Base-by-base conservation (phyloP, 2,113 vertebrate genomes). In the Rousettus leschenaultii region DNA sequence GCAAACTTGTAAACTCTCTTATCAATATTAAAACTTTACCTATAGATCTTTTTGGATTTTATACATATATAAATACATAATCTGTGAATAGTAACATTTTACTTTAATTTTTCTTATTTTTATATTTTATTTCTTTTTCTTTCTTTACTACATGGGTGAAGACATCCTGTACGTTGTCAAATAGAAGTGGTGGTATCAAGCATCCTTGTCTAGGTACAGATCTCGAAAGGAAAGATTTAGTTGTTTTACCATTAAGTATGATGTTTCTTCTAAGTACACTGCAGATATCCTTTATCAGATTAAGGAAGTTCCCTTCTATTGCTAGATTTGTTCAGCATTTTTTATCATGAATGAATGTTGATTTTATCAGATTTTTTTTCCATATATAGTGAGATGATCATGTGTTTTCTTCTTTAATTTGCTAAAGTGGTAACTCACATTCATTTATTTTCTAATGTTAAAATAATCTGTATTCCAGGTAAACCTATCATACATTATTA, bases 241-340 rank as follows among this genome's bases (percentile, higher is more conserved):
- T 90, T 24, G 0, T 95, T 94, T 92, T 90, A 80, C n/a, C 59
- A 61, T 59, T 65, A 86, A 77, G 28, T 73, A 6, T 70, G 26
- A 18, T 89, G 75, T 79, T 96, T 95, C 68, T 70, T 95, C 51
- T 92, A 48, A 63, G 74, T 63, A 24, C 15, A 79, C 7, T 30
- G 28, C 7, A 53, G 68, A 83, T 89, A 40, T 19, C 15, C 4
- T n/a, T 84, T 96, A 97, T 96, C 93, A 97, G 91, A 85, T 94
- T 55, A 71, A 96, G 79, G 84, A 95, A 96, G 43, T 97, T 95
- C 63, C 74, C 26, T 63, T 91, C 43, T 18, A 77, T 91, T 97
- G 68, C 87, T 82, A 70, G 51, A 7, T 90, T 92, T 95, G 43
- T 59, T 80, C 55, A 88, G 45, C 59, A 16, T 26, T 89, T 93